phyloP scores from a whole-genome alignment of 2,888 invertebrate genomes.

The Drosophila mayaguana region DNA sequence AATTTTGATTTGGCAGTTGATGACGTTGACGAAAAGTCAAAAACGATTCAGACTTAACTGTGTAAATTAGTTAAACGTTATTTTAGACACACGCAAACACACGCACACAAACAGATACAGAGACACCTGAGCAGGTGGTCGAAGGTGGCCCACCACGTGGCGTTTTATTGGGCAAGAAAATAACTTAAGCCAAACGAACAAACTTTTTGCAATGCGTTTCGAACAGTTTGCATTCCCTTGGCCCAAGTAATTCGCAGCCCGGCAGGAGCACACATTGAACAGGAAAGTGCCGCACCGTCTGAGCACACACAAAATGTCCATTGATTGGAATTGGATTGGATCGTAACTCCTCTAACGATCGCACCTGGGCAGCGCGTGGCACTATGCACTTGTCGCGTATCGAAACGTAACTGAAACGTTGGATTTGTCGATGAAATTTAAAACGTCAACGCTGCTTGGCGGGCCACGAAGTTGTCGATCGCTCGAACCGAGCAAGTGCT shows the following conservation, averaged over 20 bases:
- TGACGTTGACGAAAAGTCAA: constrained; percentile 58
- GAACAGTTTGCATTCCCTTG: constrained; percentile 85
- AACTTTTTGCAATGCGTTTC: constrained; percentile 78
- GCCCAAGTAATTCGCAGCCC: constrained; percentile 85
- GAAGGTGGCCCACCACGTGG: constrained; percentile 62
- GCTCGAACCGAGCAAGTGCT: constrained; percentile 28
- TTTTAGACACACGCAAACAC: background rate
- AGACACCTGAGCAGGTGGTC: background rate
- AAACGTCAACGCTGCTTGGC: constrained; percentile 75
- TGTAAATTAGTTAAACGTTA: constrained; percentile 20
- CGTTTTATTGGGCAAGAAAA: constrained; percentile 82
- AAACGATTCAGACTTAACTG: constrained; percentile 3
- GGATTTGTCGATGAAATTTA: constrained; percentile 82
- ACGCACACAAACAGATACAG: background rate
- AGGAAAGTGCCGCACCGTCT: background rate
- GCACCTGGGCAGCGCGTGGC: constrained; percentile 42
- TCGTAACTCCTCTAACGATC: constrained; percentile 18
- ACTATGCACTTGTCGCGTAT: constrained; percentile 84
- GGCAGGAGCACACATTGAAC: constrained; percentile 15
- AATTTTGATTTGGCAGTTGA: constrained; percentile 26
- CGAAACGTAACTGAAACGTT: constrained; percentile 83
- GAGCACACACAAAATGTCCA: background rate
- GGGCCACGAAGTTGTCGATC: constrained; percentile 60
- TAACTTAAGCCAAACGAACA: constrained; percentile 86
- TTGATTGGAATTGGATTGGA: background rate